A percentile compares a stretch with the other conserved stretches of the same genome.
phyloP scores from a whole-genome alignment of 2,113 vertebrate genomes.

The Chionis minor region DNA sequence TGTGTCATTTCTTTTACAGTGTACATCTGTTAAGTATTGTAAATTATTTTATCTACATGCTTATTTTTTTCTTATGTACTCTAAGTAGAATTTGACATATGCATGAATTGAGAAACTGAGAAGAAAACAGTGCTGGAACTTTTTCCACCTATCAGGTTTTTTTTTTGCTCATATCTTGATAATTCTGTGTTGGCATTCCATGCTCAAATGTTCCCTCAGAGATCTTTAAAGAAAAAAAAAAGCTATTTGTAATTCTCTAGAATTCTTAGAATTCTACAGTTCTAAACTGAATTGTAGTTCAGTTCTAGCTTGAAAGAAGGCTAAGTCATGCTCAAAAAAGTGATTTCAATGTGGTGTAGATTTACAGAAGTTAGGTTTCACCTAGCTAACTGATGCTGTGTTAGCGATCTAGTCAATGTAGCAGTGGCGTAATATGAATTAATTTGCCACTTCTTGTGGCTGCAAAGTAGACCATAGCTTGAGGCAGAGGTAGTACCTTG shows the following conservation, averaged over 20 bases:
- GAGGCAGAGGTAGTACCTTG: neutral
- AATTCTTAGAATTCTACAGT: too few relatives aligned
- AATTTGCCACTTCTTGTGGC: neutral
- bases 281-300: neutral
- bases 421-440: neutral
- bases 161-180: neutral
- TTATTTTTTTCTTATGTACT: neutral
- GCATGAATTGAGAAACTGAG: neutral
- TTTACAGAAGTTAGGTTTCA: neutral
- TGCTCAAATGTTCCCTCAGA: neutral
- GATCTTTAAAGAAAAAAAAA: neutral
- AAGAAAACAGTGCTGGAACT: neutral
- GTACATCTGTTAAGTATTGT: neutral
- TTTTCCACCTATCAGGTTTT: fast-evolving
- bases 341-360: neutral
- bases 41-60: neutral
- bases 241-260: neutral
- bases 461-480: neutral
- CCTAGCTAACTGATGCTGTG: neutral
- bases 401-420: neutral
- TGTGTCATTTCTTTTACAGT: neutral
- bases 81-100: neutral
- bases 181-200: neutral
- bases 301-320: neutral
- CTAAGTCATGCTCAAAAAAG: neutral